Conservation (phyloP, 2,888 invertebrate genomes). For the Calliphora vomitoria region DNA sequence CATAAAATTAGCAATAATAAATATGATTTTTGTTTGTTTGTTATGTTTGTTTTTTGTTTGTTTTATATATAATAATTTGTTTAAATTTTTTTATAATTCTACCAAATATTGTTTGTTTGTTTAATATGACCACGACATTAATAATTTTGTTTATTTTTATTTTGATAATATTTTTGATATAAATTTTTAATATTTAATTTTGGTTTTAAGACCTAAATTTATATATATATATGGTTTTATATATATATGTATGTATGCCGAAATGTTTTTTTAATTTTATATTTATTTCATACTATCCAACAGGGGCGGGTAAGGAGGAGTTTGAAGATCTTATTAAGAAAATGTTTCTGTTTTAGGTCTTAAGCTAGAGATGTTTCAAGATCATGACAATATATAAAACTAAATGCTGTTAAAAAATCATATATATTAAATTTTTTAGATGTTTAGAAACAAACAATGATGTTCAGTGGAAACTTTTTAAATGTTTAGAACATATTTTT, state of each 20-base stretch:
- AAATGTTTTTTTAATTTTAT: conserved; percentile 18
- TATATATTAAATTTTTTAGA: no score
- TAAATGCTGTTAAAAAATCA: no score
- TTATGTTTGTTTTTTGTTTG: conserved; percentile 26
- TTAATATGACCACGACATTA: conserved; percentile 70
- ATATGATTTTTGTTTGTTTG: conserved; percentile 67
- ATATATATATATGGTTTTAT: conserved; percentile 18
- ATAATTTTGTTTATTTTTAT: conserved; percentile 57
- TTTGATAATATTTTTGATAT: conserved; percentile 56
- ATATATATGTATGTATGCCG: conserved; percentile 46
- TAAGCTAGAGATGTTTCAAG: no score
- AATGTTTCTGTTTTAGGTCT: neutral
- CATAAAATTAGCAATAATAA: conserved; percentile 76
- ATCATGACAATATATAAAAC: no score
- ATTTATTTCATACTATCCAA: conserved; percentile 59
- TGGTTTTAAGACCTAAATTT: conserved; percentile 53
- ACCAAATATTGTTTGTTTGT: conserved; percentile 56
- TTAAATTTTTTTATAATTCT: conserved; percentile 64
- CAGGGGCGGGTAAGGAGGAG: conserved; percentile 4
- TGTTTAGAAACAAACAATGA: no score
- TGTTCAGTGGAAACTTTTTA: no score
- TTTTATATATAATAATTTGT: conserved; percentile 59
- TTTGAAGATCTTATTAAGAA: neutral
- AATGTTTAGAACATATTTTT: no score
- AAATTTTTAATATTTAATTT: conserved; percentile 59